A percentile compares a stretch with the other conserved stretches of the same genome.
These are phyloP conservation scores for Tubulanus polymorphus DNA, from an alignment of 2,888 invertebrate species.

Conservation along the genomic window DNA sequence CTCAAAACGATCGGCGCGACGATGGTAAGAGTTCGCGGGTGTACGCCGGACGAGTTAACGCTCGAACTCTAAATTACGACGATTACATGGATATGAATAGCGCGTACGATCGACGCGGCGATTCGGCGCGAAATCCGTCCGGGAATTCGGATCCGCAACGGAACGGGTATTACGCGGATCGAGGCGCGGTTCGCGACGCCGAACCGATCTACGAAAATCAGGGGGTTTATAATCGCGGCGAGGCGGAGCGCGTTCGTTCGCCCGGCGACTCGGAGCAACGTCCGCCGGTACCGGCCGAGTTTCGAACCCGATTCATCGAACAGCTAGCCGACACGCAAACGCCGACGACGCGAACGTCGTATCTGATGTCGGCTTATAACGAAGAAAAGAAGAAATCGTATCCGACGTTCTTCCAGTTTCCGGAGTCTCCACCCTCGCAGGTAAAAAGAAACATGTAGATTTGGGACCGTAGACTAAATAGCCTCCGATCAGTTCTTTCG, in stretches of 20 bases:
- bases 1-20: too few species aligned
- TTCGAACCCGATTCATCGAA: constrained; percentile 35
- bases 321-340: constrained; percentile 40
- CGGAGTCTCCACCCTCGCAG: constrained; percentile 24
- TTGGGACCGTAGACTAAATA: too few species aligned
- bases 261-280: constrained; percentile 13
- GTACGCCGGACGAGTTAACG: too few species aligned
- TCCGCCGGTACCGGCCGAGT: constrained; percentile 42
- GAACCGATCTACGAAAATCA: not conserved
- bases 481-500: too few species aligned
- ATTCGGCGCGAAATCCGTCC: not conserved
- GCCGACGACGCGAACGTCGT: constrained; percentile 33
- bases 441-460: too few species aligned
- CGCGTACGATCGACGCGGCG: too few species aligned
- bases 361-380: constrained; percentile 31
- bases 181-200: too few species aligned
- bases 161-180: not conserved
- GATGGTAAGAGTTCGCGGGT: too few species aligned
- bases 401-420: constrained; percentile 42
- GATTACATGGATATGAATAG: too few species aligned
- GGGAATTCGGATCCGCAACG: not conserved
- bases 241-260: not conserved
- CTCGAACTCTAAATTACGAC: too few species aligned
- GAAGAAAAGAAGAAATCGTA: constrained; percentile 34
- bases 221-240: not conserved